Evolutionary conservation across 1,140 invertebrate genomes (phyloP).

Genomic region (Drosophila baimaii): DNA sequence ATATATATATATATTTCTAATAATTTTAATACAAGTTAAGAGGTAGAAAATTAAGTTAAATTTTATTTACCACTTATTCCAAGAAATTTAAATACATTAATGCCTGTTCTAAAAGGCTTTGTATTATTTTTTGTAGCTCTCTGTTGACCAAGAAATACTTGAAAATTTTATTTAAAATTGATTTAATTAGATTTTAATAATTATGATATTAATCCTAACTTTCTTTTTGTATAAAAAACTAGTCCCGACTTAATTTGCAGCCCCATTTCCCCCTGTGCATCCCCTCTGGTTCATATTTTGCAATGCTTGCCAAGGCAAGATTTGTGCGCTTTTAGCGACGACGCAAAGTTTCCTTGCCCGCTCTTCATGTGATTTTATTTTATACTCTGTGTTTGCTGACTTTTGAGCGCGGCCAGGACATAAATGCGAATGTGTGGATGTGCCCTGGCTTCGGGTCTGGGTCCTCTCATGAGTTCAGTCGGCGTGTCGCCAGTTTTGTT

Average conservation of each 20-base stretch:
- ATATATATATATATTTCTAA: too few species aligned
- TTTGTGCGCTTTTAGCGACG: slow-evolving; percentile 75
- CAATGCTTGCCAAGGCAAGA: slow-evolving; percentile 63
- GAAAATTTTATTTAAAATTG: too few species aligned
- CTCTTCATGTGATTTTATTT: slow-evolving; percentile 27
- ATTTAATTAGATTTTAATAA: neutral
- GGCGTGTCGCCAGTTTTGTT: slow-evolving; percentile 73
- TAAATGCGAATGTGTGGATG: slow-evolving; percentile 58
- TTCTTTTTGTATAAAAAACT: neutral
- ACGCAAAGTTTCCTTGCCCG: slow-evolving; percentile 56
- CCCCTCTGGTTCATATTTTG: slow-evolving; percentile 49
- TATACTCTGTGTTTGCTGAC: slow-evolving; percentile 57
- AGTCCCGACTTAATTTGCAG: neutral
- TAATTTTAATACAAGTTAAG: too few species aligned
- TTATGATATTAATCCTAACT: too few species aligned
- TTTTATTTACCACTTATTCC: too few species aligned
- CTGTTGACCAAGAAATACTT: too few species aligned
- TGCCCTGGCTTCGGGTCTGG: neutral
- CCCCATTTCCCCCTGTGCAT: neutral
- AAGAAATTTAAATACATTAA: too few species aligned
- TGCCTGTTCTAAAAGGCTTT: too few species aligned
- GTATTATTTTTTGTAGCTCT: neutral
- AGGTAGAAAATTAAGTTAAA: too few species aligned
- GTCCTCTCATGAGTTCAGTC: slow-evolving; percentile 57
- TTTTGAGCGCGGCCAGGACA: slow-evolving; percentile 68